Evolutionary conservation across 2,797 vertebrate genomes (phyloP).

Genomic region (Hypotaenidia philippensis): DNA sequence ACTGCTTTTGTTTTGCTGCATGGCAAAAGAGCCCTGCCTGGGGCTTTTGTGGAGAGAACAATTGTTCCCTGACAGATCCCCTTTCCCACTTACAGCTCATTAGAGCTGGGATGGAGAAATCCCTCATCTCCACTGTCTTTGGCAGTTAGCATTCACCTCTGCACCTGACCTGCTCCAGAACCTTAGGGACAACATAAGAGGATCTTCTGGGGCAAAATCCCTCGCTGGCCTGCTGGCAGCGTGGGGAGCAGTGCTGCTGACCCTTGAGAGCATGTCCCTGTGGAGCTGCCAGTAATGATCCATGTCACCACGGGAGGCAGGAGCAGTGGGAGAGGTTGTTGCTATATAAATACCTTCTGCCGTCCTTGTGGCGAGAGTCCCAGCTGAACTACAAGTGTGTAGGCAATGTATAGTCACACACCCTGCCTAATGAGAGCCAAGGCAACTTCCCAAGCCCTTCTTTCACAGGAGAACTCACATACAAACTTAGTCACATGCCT

Average conservation of each 20-base stretch:
- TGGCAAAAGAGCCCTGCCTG: neutral
- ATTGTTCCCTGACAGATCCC: neutral
- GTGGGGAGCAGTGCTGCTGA: neutral
- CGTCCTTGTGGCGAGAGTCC: fast-evolving
- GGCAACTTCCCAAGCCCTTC: neutral
- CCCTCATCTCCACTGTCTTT: neutral
- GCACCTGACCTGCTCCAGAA: neutral
- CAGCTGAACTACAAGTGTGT: neutral
- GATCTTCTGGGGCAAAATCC: neutral
- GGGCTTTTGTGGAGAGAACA: neutral
- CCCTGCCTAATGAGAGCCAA: neutral
- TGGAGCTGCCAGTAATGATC: neutral
- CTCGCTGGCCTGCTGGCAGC: neutral
- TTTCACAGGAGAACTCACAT: neutral
- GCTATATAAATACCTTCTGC: neutral
- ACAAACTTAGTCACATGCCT: fast-evolving
- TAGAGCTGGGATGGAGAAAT: neutral
- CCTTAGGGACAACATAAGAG: neutral
- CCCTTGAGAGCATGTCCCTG: neutral
- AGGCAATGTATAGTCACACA: neutral
- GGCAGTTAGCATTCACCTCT: neutral
- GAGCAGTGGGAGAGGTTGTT: neutral
- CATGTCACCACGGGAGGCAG: fast-evolving
- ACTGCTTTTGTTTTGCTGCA: neutral
- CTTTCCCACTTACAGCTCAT: neutral